Conservation (phyloP, 2,888 invertebrate species). For the Archips crataeganus region DNA sequence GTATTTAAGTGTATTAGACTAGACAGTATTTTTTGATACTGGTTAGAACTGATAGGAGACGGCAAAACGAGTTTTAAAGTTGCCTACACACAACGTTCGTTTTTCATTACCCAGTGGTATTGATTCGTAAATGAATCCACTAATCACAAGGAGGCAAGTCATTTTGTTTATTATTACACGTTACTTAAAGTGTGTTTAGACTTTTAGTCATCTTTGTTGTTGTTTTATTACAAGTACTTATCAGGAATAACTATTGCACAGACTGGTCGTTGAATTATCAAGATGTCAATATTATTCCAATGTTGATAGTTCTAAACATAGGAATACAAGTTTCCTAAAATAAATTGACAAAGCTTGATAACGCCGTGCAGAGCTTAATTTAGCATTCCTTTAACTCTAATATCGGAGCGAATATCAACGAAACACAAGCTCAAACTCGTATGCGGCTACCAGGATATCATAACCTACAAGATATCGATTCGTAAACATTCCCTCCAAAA, state of each 20-base stretch:
- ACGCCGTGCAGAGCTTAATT: background rate
- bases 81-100: conserved; percentile 64
- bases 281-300: background rate
- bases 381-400: background rate
- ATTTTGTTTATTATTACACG: background rate
- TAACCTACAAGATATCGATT: conserved; percentile 77
- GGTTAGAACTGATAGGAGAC: conserved; percentile 39
- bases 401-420: conserved; percentile 3
- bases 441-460: conserved; percentile 62
- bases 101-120: conserved; percentile 54
- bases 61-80: conserved; percentile 66
- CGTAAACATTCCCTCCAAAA: conserved; percentile 81
- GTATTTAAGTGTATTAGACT: conserved; percentile 7
- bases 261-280: background rate
- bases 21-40: conserved; percentile 44
- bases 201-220: background rate
- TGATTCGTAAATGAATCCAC: conserved; percentile 39
- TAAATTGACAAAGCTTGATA: background rate
- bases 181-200: background rate
- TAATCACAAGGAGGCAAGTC: background rate
- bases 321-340: background rate
- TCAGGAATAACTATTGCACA: background rate
- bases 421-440: conserved; percentile 44
- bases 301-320: conserved; percentile 5
- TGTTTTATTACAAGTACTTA: background rate